Conservation (phyloP, 2,888 invertebrate genomes). For the Eugnorisma glareosa region DNA sequence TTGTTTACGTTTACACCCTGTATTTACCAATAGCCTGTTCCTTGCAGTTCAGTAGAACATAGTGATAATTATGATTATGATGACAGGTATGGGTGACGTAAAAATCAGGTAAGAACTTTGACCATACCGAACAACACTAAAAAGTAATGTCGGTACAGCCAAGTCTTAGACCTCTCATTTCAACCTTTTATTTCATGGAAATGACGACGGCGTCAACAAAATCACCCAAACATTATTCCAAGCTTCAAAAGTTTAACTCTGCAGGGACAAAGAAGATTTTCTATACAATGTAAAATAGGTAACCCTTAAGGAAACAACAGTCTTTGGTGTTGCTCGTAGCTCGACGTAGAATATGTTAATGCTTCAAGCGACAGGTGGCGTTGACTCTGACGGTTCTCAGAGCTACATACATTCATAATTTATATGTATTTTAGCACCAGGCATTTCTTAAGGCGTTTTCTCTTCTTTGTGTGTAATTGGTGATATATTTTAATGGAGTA, state of each 20-base stretch:
- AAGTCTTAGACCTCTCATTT: neutral
- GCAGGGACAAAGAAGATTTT: constrained; percentile 31
- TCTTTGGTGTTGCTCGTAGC: constrained; percentile 36
- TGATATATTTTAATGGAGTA: constrained; percentile 39
- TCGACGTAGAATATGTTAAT: constrained; percentile 56
- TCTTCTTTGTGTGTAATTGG: constrained; percentile 39
- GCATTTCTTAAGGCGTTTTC: constrained; percentile 23
- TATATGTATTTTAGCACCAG: constrained; percentile 44
- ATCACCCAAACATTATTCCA: constrained; percentile 48
- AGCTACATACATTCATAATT: constrained; percentile 48
- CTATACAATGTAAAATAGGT: constrained; percentile 40
- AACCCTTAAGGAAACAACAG: constrained; percentile 40
- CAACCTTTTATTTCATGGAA: constrained; percentile 2
- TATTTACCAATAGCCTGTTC: no score
- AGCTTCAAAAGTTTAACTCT: constrained; percentile 45
- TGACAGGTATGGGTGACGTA: no score
- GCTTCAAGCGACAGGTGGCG: constrained; percentile 56
- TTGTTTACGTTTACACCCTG: no score
- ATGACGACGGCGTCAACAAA: constrained; percentile 21
- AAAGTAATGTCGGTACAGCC: no score
- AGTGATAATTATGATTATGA: no score
- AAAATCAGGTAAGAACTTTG: neutral
- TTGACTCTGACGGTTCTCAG: constrained; percentile 40
- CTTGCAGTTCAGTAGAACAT: no score
- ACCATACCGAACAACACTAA: neutral